Percentiles rank a stretch among this genome's conserved stretches.
Evolutionary conservation across 1,140 invertebrate species (phyloP).

Genomic region (Drosophila asahinai): DNA sequence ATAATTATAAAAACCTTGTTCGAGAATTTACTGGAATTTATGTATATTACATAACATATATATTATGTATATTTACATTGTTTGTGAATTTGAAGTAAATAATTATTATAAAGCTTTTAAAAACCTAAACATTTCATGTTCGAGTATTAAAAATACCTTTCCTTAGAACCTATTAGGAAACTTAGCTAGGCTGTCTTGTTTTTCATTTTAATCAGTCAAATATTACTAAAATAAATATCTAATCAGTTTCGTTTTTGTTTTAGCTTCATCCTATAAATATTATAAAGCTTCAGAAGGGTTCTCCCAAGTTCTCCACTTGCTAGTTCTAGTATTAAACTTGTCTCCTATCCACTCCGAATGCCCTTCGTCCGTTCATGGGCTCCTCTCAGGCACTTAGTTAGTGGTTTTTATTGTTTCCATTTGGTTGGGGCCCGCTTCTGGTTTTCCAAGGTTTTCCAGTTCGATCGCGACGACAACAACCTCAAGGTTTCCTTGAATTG

Average conservation of each 20-base stretch:
- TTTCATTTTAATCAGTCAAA: neutral
- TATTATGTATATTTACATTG: no score
- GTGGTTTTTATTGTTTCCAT: constrained; percentile 32
- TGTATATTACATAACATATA: no score
- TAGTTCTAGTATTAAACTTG: constrained; percentile 1
- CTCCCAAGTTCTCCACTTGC: neutral
- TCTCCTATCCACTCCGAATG: neutral
- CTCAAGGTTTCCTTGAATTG: constrained; percentile 73
- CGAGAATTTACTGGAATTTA: no score
- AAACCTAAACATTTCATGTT: no score
- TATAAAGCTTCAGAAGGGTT: neutral
- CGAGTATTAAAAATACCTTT: no score
- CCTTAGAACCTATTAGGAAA: no score
- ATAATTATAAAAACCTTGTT: neutral
- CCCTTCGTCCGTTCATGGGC: constrained; percentile 21
- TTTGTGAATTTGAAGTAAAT: no score
- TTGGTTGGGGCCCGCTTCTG: constrained; percentile 41
- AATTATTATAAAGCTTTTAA: no score
- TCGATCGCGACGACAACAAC: constrained; percentile 54
- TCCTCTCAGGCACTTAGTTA: constrained; percentile 16
- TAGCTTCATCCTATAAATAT: no score
- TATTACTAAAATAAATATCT: neutral
- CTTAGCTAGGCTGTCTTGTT: no score
- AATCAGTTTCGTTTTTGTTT: no score
- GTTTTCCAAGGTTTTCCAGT: constrained; percentile 83